Evolutionary conservation across 1,140 invertebrate species (phyloP), one percentile per base, ranked within the genome.

Genomic region (Anthonomus grandis): DNA sequence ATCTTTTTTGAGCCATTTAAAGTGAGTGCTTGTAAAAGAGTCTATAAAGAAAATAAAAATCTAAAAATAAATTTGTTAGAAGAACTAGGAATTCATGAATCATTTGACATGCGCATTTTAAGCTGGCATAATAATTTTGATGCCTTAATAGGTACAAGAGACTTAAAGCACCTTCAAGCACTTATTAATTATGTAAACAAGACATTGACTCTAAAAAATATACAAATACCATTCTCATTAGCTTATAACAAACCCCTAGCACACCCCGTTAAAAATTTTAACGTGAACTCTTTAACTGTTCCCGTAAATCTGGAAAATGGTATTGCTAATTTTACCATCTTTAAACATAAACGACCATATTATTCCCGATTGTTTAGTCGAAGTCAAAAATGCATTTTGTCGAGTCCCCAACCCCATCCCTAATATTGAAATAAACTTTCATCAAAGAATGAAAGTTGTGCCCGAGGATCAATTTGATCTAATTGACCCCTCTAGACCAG

Each of bases 81-180:
- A 34, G 41, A 54, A 45, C 9, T 54, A 8, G 51, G 51, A 5
- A 54, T 54, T 45, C 24, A 45, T 17, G 4, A 54, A 8, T 0
- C 17, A 12, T 22, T 54, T 4, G 0, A 45, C 3, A 9, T 54
- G 3, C 38, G 51, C 4, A 22, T 54, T 2, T 3, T 54, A 10
- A 45, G 45, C 45, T 54, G 51, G 41, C 51, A 54, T 21, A 18
- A 45, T 46, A 22, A 45, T 22, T 55, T 55, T 36, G 52, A 55
- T 36, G 52, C 52, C 5, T 22, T 55, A 15, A 55, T 53, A 2
- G 52, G 52, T 2, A 31, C 24, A 5, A 55, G 46, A 45, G 52
- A 55, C n/a, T 3, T 45, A 2, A 4, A n/a, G 8, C 23, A 2
- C 1, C 17, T 55, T 18, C 34, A 46, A 9, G 52, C 39, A n/a